Conservation (phyloP, 2,797 vertebrate species). For the Petrocephalus schoutedeni region DNA sequence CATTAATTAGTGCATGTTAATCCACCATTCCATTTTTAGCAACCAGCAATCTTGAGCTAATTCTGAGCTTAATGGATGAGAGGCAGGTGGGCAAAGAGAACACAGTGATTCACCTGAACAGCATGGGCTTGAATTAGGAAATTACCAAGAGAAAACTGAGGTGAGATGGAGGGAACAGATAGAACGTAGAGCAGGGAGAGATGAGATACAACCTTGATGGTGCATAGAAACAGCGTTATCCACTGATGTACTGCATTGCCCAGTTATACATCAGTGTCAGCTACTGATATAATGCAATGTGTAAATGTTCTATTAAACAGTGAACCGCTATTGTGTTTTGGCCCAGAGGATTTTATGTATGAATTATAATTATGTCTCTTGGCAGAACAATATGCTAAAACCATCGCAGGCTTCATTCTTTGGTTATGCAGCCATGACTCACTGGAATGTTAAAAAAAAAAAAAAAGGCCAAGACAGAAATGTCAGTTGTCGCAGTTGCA, state of each 20-base stretch:
- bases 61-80: neutral
- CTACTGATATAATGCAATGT: neutral
- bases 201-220: neutral
- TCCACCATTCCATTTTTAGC: neutral
- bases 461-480: neutral
- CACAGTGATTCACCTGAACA: neutral
- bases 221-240: neutral
- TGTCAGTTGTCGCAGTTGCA: neutral
- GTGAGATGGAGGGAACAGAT: neutral
- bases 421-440: conserved; percentile 6
- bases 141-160: neutral
- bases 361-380: conserved; percentile 14
- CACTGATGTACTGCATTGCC: neutral
- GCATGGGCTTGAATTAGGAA: neutral
- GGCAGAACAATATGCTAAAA: conserved; percentile 13
- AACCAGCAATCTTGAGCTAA: neutral
- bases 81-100: neutral
- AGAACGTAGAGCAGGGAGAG: neutral
- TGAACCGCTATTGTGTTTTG: conserved; percentile 2
- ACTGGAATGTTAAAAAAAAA: neutral
- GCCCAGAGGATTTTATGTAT: conserved; percentile 8
- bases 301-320: conserved; percentile 10
- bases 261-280: conserved; percentile 9
- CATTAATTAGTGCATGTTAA: neutral
- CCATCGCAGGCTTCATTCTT: neutral